These are phyloP conservation scores for Drosophila paranaensis DNA, from an alignment of 2,888 invertebrate species.

Conservation along the genomic window DNA sequence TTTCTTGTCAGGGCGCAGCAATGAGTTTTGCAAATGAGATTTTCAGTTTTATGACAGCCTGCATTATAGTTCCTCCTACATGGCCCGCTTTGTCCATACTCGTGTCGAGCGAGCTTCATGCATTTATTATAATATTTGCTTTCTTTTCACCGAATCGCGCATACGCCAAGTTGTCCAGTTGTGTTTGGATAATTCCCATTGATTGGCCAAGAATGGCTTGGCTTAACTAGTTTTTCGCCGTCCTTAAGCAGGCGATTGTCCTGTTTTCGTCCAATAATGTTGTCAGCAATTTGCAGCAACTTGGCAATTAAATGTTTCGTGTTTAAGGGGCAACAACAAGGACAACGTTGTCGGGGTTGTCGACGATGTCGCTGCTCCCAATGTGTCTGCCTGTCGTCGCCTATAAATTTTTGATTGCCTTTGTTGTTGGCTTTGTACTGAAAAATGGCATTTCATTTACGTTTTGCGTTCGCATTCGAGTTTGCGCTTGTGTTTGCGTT, in stretches of 20 bases:
- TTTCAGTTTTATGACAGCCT: constrained; percentile 68
- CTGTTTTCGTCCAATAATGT: constrained; percentile 22
- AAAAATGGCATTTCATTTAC: constrained; percentile 73
- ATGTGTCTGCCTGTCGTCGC: constrained; percentile 59
- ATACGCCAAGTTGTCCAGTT: constrained; percentile 13
- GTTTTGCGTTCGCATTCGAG: constrained; percentile 48
- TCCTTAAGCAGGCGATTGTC: constrained; percentile 28
- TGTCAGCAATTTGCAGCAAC: constrained; percentile 44
- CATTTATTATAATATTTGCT: constrained; percentile 8
- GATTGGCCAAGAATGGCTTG: constrained; percentile 39
- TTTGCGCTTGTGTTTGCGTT: not conserved
- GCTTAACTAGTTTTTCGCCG: constrained; percentile 43
- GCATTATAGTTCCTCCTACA: constrained; percentile 33
- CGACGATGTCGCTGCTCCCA: constrained; percentile 22
- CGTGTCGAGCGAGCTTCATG: constrained; percentile 5
- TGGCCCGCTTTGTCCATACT: not conserved
- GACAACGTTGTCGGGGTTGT: constrained; percentile 12
- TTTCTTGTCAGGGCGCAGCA: constrained; percentile 13
- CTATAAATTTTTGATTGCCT: constrained; percentile 75
- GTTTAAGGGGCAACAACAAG: constrained; percentile 39
- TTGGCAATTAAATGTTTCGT: constrained; percentile 68
- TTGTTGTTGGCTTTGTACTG: constrained; percentile 51
- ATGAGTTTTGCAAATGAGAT: constrained; percentile 69
- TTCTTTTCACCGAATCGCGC: not conserved
- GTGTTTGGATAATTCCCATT: constrained; percentile 37